Base-by-base conservation (phyloP, 2,113 vertebrate genomes). In the Pterocles gutturalis region DNA sequence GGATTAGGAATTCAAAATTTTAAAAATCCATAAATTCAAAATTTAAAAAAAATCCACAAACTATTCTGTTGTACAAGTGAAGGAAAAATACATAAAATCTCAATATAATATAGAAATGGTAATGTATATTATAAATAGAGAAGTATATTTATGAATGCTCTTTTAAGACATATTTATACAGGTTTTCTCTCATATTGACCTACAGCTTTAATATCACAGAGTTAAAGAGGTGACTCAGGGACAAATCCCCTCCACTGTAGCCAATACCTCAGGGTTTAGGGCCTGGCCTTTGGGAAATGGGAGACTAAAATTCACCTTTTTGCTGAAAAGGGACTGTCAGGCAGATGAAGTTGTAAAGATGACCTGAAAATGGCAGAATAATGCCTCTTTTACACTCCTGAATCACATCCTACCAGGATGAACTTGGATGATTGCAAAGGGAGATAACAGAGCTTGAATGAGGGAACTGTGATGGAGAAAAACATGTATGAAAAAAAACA, bases 181-280 rank as follows among this genome's bases (percentile, higher is more conserved):
- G 13, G 12, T 69, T 86, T 85, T 91, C 25, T 79, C 41, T 86
- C 22, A 21, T 41, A n/a, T 28, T 51, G 29, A 55, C 15, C 34
- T 60, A 9, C 13, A 36, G 57, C 38, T 84, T 58, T 67, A 83
- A 20, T 21, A 51, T 67, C 36, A 55, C 8, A 65, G 31, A 66
- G 21, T 34, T 34, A 41, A 41, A 57, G 54, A 67, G 5, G 10
- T 6, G 11, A n/a, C 77, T 33, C 87, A 14, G 26, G 25, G 45
- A 60, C 25, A 24, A 61, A 0, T 28, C 17, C 17, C 48, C 41
- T 67, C 31, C 58, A 28, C 24, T 0, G 0, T 14, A 65, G 34
- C 34, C 54, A 58, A 5, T 51, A 28, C 17, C 12, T 58, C 22
- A 18, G 17, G 28, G 29, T 33, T 22, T 85, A 55, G 10, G 19